Evolutionary conservation across 2,888 invertebrate species (phyloP).

Genomic region (Eupsilia transversa): DNA sequence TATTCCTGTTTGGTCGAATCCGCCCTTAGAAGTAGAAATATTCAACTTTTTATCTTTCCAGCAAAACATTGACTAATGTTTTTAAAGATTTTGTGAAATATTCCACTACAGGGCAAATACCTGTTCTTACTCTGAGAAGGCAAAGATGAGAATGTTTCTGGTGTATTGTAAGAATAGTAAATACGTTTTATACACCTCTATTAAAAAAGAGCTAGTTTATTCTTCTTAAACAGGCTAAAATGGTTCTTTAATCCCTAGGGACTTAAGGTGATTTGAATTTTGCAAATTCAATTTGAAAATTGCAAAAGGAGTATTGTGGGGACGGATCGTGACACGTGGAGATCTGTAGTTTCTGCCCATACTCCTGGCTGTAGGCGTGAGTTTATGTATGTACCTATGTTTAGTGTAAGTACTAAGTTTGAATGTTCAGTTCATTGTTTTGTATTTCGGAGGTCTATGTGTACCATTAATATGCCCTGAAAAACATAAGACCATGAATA

Average conservation of each 20-base stretch:
- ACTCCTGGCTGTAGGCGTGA: not conserved
- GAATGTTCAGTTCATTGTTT: not conserved
- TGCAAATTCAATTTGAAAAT: no score
- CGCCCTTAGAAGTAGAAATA: not conserved
- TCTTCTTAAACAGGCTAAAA: no score
- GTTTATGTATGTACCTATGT: not conserved
- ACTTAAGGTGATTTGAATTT: no score
- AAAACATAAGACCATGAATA: not conserved
- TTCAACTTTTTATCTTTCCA: not conserved
- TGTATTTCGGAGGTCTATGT: not conserved
- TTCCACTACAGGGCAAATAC: not conserved
- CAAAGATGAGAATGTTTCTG: not conserved
- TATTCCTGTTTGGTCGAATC: no score
- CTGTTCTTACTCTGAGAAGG: not conserved
- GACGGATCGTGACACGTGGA: not conserved
- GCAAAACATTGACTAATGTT: not conserved
- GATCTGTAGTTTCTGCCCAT: not conserved
- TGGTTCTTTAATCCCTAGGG: no score
- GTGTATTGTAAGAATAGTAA: not conserved
- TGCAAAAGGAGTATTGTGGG: not conserved
- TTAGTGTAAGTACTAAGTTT: not conserved
- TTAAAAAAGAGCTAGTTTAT: no score
- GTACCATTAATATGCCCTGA: not conserved
- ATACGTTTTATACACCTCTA: no score
- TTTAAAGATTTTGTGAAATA: no score